Conservation (phyloP, 1,140 invertebrate species). For the Nephotettix cincticeps region DNA sequence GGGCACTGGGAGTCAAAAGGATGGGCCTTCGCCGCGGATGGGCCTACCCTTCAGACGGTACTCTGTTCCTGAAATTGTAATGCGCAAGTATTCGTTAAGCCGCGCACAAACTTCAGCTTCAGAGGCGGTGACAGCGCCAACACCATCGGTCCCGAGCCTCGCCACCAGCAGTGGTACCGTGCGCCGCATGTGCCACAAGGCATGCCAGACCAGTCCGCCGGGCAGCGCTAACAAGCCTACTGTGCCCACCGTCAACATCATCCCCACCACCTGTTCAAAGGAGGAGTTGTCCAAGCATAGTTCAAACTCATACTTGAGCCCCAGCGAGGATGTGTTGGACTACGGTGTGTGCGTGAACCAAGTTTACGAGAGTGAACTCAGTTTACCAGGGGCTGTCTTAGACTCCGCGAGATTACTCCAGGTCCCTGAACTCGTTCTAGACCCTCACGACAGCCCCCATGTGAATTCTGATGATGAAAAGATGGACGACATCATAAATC, state of each 20-base stretch:
- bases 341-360: background rate
- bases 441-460: background rate
- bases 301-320: background rate
- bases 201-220: constrained; percentile 30
- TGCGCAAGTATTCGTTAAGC: constrained; percentile 39
- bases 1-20: constrained; percentile 11
- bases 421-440: background rate
- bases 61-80: constrained; percentile 42
- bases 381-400: background rate
- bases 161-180: constrained; percentile 13
- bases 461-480: background rate
- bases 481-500: background rate
- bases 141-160: constrained; percentile 15
- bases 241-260: constrained; percentile 11
- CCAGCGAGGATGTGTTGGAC: background rate
- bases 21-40: background rate
- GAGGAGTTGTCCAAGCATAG: constrained; percentile 1
- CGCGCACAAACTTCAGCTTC: constrained; percentile 23
- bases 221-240: background rate
- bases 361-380: background rate
- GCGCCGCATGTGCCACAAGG: constrained; percentile 24
- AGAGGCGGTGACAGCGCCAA: constrained; percentile 22
- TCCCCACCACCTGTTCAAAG: background rate
- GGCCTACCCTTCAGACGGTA: constrained; percentile 38
- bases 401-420: background rate